A percentile compares a stretch with the other conserved stretches of the same genome.
These are phyloP conservation scores for Zeus faber DNA, from an alignment of 2,113 vertebrate species.

Conservation along the genomic window DNA sequence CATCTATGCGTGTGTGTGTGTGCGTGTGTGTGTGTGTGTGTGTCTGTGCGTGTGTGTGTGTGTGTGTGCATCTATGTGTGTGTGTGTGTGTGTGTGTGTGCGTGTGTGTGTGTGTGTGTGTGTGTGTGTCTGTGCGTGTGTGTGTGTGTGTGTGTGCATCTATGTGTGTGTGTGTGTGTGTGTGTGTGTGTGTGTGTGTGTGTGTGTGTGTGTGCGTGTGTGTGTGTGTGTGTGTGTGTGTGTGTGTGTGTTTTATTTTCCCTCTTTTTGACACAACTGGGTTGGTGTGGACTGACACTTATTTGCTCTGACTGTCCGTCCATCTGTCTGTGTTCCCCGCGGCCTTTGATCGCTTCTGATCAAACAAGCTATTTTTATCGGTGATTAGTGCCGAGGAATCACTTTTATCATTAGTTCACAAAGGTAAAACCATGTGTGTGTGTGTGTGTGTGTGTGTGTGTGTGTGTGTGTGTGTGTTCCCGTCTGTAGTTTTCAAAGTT, in stretches of 20 bases:
- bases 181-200: conserved; percentile 36
- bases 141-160: conserved; percentile 43
- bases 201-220: conserved; percentile 40
- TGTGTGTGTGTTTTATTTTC: conserved; percentile 32
- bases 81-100: conserved; percentile 42
- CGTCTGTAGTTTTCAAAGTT: conserved; percentile 33
- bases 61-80: conserved; percentile 43
- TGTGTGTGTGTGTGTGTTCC: conserved; percentile 9
- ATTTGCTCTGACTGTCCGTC: conserved; percentile 38
- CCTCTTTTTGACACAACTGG: conserved; percentile 55
- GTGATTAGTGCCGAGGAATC: conserved; percentile 52
- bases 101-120: conserved; percentile 42
- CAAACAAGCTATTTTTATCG: conserved; percentile 60
- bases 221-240: conserved; percentile 42
- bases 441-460: conserved; percentile 9
- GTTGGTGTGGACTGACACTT: conserved; percentile 51
- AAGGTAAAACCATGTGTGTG: background rate
- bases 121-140: conserved; percentile 42
- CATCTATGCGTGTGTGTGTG: conserved; percentile 37
- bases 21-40: conserved; percentile 41
- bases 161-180: conserved; percentile 37
- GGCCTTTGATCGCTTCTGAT: conserved; percentile 58
- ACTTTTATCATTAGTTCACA: conserved; percentile 49
- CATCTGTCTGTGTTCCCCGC: conserved; percentile 25
- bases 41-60: conserved; percentile 43